phyloP scores from a whole-genome alignment of 2,797 vertebrate genomes.

The Eulemur albifrons region DNA sequence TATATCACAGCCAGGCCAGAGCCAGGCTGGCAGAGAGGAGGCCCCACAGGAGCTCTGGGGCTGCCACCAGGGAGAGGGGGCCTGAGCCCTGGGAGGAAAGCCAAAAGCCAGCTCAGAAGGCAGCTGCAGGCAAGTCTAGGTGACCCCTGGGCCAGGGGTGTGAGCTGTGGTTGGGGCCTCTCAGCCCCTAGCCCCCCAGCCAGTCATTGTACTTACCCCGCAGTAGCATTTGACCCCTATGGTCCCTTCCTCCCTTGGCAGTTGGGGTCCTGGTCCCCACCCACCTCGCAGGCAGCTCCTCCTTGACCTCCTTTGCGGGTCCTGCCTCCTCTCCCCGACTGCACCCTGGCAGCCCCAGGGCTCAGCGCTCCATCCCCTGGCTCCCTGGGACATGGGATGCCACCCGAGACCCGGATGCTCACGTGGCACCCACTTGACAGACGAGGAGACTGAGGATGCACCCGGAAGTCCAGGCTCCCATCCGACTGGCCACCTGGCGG shows the following conservation, averaged over 20 bases:
- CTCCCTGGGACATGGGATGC: neutral
- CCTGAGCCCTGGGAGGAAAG: neutral
- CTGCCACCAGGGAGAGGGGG: neutral
- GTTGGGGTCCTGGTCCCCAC: neutral
- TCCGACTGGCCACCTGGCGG: neutral
- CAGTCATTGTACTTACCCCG: neutral
- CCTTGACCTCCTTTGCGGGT: neutral
- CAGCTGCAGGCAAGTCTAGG: neutral
- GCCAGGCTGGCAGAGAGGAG: neutral
- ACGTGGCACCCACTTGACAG: neutral
- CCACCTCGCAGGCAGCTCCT: neutral
- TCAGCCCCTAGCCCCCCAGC: neutral
- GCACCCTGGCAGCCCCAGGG: neutral
- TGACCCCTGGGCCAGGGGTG: accelerated
- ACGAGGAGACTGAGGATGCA: accelerated
- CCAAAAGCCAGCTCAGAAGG: neutral
- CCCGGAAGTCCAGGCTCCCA: neutral
- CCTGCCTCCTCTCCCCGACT: neutral
- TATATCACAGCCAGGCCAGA: constrained; percentile 26
- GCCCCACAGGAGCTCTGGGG: neutral
- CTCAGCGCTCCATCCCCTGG: neutral
- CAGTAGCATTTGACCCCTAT: accelerated
- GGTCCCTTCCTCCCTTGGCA: neutral
- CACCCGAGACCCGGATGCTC: neutral
- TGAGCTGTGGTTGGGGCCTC: neutral